Evolutionary conservation across 2,113 vertebrate genomes (phyloP), one percentile per base, ranked within the genome.

Genomic region (Prunella fulvescens): DNA sequence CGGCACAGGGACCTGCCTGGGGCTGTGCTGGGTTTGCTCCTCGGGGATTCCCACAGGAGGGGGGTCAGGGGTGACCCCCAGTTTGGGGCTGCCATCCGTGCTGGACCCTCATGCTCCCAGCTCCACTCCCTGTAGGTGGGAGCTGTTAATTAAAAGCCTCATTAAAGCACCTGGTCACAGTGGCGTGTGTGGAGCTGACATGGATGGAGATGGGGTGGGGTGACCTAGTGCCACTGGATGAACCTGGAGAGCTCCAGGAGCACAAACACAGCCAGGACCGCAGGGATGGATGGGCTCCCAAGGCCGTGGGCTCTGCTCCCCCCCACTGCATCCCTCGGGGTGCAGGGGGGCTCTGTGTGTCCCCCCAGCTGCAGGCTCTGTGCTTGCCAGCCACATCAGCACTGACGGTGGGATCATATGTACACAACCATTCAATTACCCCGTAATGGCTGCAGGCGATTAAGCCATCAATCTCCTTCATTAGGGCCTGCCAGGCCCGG

Each of bases 381-480:
- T 1, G 2, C 91, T 84, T 81, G 40, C 56, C 1, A 76, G 44
- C 67, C 96, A 60, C 50, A 51, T 69, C 60, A 3, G 7, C 94
- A 10, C 17, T 37, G 90, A 64, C 22, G 71, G 42, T 72, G 56
- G 79, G 95, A 92, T 96, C 93, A 81, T 87, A 61, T 14, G 82
- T 88, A 91, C 96, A 90, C 96, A 90, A 92, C 94, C 95, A 51
- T 96, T 97, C 97, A 81, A 88, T 97, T 96, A 95, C 90, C 81
- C 90, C 9, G 61, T 69, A 90, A 94, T 70, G 94, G 94, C 97
- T 85, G 15, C 67, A 35, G 96, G 94, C 90, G 93, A 85, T 93
- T 94, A 95, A 96, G 95, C 82, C 95, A 91, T 96, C 97, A 86
- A 81, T 94, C 93, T 88, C 64, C 94, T 96, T 96, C 96, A 87